Percentiles rank a stretch among this genome's conserved stretches.
Conservation (phyloP, 1,140 invertebrate genomes). For the Trissolcus basalis region DNA sequence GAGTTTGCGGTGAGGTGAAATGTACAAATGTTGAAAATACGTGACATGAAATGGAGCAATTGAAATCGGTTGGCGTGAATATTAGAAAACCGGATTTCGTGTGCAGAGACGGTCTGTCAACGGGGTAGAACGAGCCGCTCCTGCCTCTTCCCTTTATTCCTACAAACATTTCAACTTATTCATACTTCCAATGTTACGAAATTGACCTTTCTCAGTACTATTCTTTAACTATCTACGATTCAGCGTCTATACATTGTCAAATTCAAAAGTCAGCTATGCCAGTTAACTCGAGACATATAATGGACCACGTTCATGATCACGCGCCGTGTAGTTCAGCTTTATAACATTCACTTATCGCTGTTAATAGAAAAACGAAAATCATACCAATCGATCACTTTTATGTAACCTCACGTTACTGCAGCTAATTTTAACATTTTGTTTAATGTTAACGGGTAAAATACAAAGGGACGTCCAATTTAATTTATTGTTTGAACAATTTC, state of each 20-base stretch:
- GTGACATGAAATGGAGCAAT: constrained; percentile 54
- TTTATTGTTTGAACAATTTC: not conserved
- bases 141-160: constrained; percentile 56
- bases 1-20: too few species aligned
- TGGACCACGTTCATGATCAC: constrained; percentile 43
- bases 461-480: not conserved
- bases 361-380: constrained; percentile 28
- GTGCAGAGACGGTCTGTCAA: constrained; percentile 50
- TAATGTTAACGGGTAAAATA: not conserved
- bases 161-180: constrained; percentile 56
- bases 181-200: constrained; percentile 59
- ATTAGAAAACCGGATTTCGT: constrained; percentile 57
- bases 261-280: constrained; percentile 52
- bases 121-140: constrained; percentile 51
- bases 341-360: constrained; percentile 47
- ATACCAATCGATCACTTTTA: constrained; percentile 21
- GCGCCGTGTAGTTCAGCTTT: constrained; percentile 35
- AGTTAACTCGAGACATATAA: constrained; percentile 41
- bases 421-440: constrained; percentile 16
- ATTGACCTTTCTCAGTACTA: constrained; percentile 54
- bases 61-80: constrained; percentile 54
- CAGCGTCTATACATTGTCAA: constrained; percentile 52
- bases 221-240: constrained; percentile 37
- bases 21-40: constrained; percentile 21
- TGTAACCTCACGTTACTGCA: constrained; percentile 24